Evolutionary conservation across 2,113 vertebrate genomes (phyloP), one percentile per base, ranked within the genome.

Genomic region (Morone saxatilis): DNA sequence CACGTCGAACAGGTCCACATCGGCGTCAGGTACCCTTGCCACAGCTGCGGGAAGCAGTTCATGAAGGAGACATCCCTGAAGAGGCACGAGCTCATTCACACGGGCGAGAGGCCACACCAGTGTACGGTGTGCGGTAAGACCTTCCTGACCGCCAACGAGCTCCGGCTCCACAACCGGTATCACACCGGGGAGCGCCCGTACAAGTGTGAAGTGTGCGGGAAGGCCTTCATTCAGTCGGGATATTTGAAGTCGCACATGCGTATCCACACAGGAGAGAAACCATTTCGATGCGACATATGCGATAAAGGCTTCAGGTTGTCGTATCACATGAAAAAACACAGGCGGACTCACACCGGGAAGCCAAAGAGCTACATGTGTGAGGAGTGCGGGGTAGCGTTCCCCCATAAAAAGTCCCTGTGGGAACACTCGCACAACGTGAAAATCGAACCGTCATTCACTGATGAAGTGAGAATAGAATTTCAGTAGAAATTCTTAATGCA

Each of bases 211-310:
- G 79, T 85, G 77, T 95, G 94, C 22, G 86, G 91, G 10, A 95
- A 95, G 20, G 93, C 92, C 72, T 95, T 95, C 89, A 94, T 95
- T 47, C 94, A 95, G 91, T 95, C 93, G 0, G 93, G 94, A 2
- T 95, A 94, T 25, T 65, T 95, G 57, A 95, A 94, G 82, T 93
- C 94, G 1, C 94, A 95, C 92, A 93, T 92, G 93, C 94, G 94
- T 75, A 94, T 95, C 81, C 94, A 95, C 90, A 95, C 94, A 0
- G 94, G 94, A 9, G 94, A 95, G 87, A 95, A 94, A 82, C 94
- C 94, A 0, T 95, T 94, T 10, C 92, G 90, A 41, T 95, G 94
- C 13, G 91, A 93, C 75, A 19, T 95, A 5, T 95, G 94, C 5
- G 87, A 92, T 1, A 93, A 94, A 79, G 78, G 86, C 72, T 95